Evolutionary conservation across 2,797 vertebrate genomes (phyloP), one percentile per base, ranked within the genome.

Genomic region (Parambassis ranga): DNA sequence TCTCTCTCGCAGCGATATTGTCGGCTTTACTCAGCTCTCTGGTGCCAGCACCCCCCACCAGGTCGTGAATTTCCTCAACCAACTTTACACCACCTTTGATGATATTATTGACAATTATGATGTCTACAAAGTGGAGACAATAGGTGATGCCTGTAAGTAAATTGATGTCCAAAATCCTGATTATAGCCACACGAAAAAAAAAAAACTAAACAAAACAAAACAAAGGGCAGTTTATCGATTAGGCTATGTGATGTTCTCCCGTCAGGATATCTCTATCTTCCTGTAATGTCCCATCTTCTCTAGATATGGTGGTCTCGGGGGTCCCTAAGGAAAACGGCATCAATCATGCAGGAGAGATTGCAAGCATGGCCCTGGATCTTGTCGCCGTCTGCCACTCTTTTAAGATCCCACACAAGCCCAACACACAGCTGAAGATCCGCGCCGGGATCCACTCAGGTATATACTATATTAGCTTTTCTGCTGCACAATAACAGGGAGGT

Each of bases 241-340:
- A 31, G 4, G 15, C 0, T 7, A 10, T 14, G 0, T 35, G 3
- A 28, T 48, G 16, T 42, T 53, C 16, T 53, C 14, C n/a, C n/a
- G 3, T 46, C 42, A 15, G 24, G 24, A 16, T 15, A 15, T 38
- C 32, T 19, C n/a, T 52, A 6, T 66, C 7, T 35, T 33, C 39
- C n/a, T 65, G n/a, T 37, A 13, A 56, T 50, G 3, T 35, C 19
- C 33, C 23, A 37, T 3, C 7, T 73, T n/a, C 57, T n/a, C n/a
- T n/a, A 94, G 93, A 94, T 74, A 93, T 94, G 93, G 92, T 94
- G 57, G 93, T 94, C 39, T 93, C 93, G 22, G 92, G 93, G 10
- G 92, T 94, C 7, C 92, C 91, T 2, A 71, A 93, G 39, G 92
- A 93, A 77, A 94, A 94, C 48, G 91, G 91, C 52, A 91, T 93